Percentiles rank a stretch among this genome's conserved stretches.
These are phyloP conservation scores for Hestina assimilis DNA, from an alignment of 1,140 invertebrate species.

Conservation along the genomic window DNA sequence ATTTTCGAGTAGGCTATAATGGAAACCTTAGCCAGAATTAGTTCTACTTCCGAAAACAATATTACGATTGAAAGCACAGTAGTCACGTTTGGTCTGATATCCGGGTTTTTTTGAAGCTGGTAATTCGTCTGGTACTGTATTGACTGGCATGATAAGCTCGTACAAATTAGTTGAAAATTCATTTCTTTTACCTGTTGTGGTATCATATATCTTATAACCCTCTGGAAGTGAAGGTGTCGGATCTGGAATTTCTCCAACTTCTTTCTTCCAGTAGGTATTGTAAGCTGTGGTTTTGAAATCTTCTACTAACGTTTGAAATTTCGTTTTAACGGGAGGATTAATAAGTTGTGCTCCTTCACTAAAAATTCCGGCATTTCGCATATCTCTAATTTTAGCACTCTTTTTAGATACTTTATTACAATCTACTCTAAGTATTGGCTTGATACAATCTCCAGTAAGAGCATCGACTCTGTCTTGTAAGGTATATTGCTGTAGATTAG, in stretches of 20 bases:
- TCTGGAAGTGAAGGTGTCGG: slow-evolving; percentile 70
- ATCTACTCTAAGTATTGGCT: slow-evolving; percentile 40
- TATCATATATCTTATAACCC: slow-evolving; percentile 62
- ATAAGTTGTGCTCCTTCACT: slow-evolving; percentile 44
- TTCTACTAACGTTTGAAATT: slow-evolving; percentile 73
- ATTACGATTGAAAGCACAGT: slow-evolving; percentile 48
- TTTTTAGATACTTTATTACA: slow-evolving; percentile 49
- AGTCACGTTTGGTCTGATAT: slow-evolving; percentile 61
- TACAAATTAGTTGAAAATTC: slow-evolving; percentile 45
- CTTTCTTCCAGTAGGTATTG: slow-evolving; percentile 73
- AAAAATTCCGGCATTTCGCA: slow-evolving; percentile 42
- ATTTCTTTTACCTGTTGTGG: slow-evolving; percentile 69
- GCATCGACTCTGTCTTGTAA: slow-evolving; percentile 72
- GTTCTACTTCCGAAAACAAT: slow-evolving; percentile 65
- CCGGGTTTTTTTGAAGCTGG: slow-evolving; percentile 56
- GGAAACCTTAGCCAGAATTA: too few relatives aligned
- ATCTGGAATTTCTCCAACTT: slow-evolving; percentile 64
- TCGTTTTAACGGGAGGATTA: slow-evolving; percentile 67
- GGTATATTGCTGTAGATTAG: slow-evolving; percentile 61
- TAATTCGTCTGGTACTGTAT: slow-evolving; percentile 55
- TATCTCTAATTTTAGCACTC: slow-evolving; percentile 44
- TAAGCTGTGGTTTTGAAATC: slow-evolving; percentile 76
- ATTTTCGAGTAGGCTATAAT: too few relatives aligned
- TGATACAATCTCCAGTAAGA: slow-evolving; percentile 67
- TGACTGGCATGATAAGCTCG: slow-evolving; percentile 57